Evolutionary conservation across 2,888 invertebrate species (phyloP).

Genomic region (Leptinotarsa haldemani): DNA sequence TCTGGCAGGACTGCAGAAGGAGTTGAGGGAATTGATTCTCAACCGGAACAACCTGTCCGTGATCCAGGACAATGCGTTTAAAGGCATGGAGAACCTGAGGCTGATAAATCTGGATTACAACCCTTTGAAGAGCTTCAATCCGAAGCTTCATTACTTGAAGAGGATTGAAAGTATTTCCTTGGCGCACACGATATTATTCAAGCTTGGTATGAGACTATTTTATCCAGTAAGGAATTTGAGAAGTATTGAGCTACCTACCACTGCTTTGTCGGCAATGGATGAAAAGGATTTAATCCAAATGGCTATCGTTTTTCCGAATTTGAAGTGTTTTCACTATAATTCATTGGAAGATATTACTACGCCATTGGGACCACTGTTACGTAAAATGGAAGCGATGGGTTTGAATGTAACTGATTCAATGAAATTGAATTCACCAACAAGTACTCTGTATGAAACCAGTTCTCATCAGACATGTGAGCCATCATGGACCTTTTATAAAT

Average conservation of each 20-base stretch:
- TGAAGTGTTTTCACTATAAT: background rate
- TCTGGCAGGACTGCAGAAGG: background rate
- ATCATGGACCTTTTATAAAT: no score
- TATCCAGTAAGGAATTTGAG: conserved; percentile 4
- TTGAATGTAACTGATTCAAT: background rate
- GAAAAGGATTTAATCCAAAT: background rate
- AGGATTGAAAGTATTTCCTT: conserved; percentile 15
- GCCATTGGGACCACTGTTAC: background rate
- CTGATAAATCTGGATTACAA: conserved; percentile 14
- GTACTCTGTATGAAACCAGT: no score
- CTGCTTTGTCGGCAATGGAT: background rate
- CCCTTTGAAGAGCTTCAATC: conserved; percentile 8
- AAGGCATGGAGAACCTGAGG: background rate
- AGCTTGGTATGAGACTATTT: conserved; percentile 1
- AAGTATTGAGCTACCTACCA: background rate
- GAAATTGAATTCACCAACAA: no score
- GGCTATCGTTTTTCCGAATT: conserved; percentile 10
- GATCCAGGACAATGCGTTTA: conserved; percentile 11
- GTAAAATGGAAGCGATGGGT: background rate
- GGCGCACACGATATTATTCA: background rate
- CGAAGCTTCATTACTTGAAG: background rate
- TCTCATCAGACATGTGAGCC: no score
- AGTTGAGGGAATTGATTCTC: background rate
- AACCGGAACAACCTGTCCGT: background rate
- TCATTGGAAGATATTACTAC: background rate